These are phyloP conservation scores for Barypeithes pellucidus DNA, from an alignment of 2,888 invertebrate species.

Conservation along the genomic window DNA sequence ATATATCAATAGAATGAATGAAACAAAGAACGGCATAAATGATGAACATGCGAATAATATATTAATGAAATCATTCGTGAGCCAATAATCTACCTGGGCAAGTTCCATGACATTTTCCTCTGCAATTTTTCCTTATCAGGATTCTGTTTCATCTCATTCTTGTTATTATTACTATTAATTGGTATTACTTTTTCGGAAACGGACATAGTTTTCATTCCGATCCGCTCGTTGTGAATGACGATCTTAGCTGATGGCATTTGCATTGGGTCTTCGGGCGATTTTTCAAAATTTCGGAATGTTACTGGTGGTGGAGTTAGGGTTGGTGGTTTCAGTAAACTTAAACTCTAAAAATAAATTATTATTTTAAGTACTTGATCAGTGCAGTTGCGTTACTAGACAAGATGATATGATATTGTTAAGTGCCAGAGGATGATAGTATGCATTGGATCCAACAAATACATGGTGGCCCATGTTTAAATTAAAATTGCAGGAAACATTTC, in stretches of 20 bases:
- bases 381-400: too few species aligned
- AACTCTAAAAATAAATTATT: constrained; percentile 66
- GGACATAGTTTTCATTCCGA: constrained; percentile 68
- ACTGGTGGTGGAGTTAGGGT: constrained; percentile 67
- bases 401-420: too few species aligned
- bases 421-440: too few species aligned
- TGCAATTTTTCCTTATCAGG: constrained; percentile 73
- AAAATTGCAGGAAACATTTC: too few species aligned
- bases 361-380: too few species aligned
- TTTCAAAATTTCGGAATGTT: constrained; percentile 67
- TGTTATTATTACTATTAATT: constrained; percentile 55
- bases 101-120: constrained; percentile 83
- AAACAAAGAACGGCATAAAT: too few species aligned
- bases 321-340: constrained; percentile 79
- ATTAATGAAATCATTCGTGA: too few species aligned
- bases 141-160: constrained; percentile 58
- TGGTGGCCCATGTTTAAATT: too few species aligned
- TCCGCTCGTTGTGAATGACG: constrained; percentile 69
- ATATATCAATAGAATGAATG: too few species aligned
- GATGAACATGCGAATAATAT: too few species aligned
- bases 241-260: constrained; percentile 63
- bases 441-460: too few species aligned
- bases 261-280: constrained; percentile 61
- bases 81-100: constrained; percentile 70
- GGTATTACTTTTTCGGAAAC: constrained; percentile 68